Conservation (phyloP, 2,113 vertebrate species). For the Ceyx cyanopectus region DNA sequence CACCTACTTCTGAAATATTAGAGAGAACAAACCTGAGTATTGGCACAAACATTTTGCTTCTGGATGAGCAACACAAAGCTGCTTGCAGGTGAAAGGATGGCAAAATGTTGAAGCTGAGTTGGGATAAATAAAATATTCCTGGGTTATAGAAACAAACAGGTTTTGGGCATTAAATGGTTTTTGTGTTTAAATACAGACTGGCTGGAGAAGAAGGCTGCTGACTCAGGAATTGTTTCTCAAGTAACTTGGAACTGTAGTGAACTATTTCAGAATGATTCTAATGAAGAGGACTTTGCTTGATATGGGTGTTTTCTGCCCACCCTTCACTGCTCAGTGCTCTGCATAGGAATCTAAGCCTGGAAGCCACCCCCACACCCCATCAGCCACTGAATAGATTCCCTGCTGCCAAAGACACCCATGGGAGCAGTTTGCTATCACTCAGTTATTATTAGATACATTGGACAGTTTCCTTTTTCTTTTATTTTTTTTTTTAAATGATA, state of each 20-base stretch:
- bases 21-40: not conserved
- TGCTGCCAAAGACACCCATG: not conserved
- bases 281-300: not conserved
- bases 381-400: slow-evolving; percentile 6
- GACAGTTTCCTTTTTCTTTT: slow-evolving; percentile 43
- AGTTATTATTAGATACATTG: slow-evolving; percentile 53
- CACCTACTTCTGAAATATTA: not conserved
- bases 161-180: not conserved
- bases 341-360: not conserved
- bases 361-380: not conserved
- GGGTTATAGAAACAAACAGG: not conserved
- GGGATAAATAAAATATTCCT: not conserved
- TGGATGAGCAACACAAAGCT: not conserved
- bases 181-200: not conserved
- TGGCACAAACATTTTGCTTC: not conserved
- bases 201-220: not conserved
- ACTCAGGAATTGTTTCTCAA: not conserved
- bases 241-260: not conserved
- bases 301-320: not conserved
- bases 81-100: not conserved
- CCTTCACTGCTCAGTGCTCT: not conserved
- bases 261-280: not conserved
- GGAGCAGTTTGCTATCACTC: not conserved
- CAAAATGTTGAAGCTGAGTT: not conserved
- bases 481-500: slow-evolving; percentile 19